Base-by-base conservation (phyloP, 2,888 invertebrate genomes). In the Rugalucina vietnamica region DNA sequence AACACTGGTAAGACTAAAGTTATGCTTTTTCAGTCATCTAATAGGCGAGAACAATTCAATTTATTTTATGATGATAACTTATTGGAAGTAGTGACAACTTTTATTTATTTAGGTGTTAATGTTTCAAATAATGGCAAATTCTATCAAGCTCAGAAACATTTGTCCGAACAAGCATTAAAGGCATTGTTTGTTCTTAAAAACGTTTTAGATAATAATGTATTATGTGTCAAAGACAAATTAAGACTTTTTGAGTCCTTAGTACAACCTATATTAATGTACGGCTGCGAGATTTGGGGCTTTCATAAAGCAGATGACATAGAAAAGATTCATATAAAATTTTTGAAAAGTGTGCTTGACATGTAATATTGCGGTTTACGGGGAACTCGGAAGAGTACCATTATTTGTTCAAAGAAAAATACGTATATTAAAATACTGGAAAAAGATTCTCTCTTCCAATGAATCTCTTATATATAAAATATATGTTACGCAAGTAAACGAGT, bases 291-390 rank as follows among this genome's bases (percentile, higher is more conserved):
- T 1, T 81, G 76, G 69, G 81, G 76, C 5, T 37, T 81, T 10
- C 34, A 76, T 76, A 24, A 72, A n/a, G 37, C 43, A 18, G 49
- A 57, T 43, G 81, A 71, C 14, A 32, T 76, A 27, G 81, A 72
- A 39, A 81, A 76, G 43, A 32, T 81, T 10, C 75, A 76, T 36
- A 76, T 81, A 2, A 76, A 71, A 74, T 81, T 81, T 49, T 43
- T 12, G 4, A 81, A 76, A 27, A 18, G 32, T 21, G 39, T 79
- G 29, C 36, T 73, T 29, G 50, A 81, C 81, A n/a, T 37, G 71
- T 21, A 81, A 71, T 76, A 39, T 50, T 34, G 71, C 76, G 5
- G 81, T 81, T 37, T 71, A 37, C 29, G 76, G 81, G 2, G 76
- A 76, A 57, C 12, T 60, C 24, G 81, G 81, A 50, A 60, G 72